Percentiles rank a stretch among this genome's conserved stretches.
phyloP scores from a whole-genome alignment of 2,113 vertebrate species.

The Catharus minimus region DNA sequence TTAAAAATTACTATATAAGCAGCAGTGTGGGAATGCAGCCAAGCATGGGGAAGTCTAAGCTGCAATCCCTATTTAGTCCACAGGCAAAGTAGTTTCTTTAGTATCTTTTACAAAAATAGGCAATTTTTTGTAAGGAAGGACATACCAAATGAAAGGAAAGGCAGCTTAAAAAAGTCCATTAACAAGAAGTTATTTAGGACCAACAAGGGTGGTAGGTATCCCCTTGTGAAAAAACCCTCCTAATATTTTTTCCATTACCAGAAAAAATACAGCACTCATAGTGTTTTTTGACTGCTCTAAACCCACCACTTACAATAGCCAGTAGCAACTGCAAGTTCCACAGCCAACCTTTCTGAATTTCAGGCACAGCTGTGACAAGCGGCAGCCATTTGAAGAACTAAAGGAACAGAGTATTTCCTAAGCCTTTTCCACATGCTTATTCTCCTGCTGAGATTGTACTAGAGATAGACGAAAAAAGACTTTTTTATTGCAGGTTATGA shows the following conservation, averaged over 20 bases:
- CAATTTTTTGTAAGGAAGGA: neutral
- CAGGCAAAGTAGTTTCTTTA: neutral
- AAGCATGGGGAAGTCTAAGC: neutral
- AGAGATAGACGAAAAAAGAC: neutral
- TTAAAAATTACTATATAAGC: neutral
- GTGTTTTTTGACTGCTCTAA: neutral
- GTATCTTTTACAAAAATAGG: neutral
- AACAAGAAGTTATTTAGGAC: neutral
- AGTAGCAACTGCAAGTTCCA: neutral
- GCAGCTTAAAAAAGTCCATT: neutral
- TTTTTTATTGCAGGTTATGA: neutral
- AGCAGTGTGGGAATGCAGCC: neutral
- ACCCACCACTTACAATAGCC: neutral
- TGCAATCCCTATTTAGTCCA: neutral
- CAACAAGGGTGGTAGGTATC: neutral
- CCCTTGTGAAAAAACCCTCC: neutral
- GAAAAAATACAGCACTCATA: neutral
- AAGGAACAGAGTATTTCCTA: neutral
- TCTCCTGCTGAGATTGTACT: neutral
- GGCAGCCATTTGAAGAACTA: neutral
- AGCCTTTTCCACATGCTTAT: neutral
- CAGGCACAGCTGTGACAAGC: neutral
- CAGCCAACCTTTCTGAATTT: neutral
- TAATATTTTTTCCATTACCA: neutral
- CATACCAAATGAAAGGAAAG: neutral